Evolutionary conservation across 2,797 vertebrate species (phyloP).

Genomic region (Microctenopoma lineatum): DNA sequence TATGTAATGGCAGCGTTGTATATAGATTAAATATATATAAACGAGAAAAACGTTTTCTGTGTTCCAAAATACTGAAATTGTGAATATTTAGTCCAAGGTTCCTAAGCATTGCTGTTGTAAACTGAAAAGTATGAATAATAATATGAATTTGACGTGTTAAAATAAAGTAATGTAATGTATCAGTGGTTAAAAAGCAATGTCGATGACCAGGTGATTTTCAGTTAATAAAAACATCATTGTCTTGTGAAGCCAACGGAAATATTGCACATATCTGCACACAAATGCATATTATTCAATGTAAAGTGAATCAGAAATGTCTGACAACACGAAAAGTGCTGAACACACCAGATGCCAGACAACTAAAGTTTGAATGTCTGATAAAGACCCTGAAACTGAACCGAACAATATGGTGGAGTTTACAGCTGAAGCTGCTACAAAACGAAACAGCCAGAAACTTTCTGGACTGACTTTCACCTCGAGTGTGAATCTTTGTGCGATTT

Average conservation of each 20-base stretch:
- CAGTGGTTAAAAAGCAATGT: no score
- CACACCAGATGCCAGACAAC: not conserved
- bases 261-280: not conserved
- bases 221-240: no score
- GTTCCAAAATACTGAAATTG: no score
- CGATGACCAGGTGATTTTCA: no score
- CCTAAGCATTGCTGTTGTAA: not conserved
- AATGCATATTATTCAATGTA: not conserved
- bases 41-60: no score
- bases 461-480: not conserved
- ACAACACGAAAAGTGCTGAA: not conserved
- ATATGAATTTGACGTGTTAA: not conserved
- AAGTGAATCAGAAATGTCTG: not conserved
- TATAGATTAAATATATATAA: not conserved
- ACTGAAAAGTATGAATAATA: no score
- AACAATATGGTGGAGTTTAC: constrained; percentile 5
- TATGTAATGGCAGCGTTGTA: not conserved
- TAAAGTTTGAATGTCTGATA: not conserved
- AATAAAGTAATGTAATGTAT: not conserved
- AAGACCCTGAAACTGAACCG: not conserved
- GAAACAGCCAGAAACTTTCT: constrained; percentile 5
- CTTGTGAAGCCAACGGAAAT: no score
- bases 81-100: not conserved
- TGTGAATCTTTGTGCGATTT: no score
- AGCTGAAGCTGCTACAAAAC: constrained; percentile 30